Evolutionary conservation across 92 coral and sea anemone species (phyloP).

Genomic region (Palythoa grandiflora): DNA sequence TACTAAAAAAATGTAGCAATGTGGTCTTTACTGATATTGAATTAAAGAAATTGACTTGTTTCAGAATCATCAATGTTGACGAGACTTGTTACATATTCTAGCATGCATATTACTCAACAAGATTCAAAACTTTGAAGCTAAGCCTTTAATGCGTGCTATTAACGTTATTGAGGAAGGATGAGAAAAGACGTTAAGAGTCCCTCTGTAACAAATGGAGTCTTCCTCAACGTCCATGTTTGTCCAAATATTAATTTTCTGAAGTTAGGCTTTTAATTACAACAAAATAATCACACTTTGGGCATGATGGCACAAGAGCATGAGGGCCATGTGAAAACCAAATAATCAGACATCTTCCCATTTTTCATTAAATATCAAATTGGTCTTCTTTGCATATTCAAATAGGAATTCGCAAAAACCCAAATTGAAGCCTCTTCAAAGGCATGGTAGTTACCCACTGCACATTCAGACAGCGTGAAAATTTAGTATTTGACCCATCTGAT

Average conservation of each 20-base stretch:
- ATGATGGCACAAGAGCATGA: constrained; percentile 40
- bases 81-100: constrained; percentile 9
- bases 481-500: constrained; percentile 70
- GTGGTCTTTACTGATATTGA: background rate
- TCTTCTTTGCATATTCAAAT: constrained; percentile 40
- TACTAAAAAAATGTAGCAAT: background rate
- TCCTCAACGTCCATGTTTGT: constrained; percentile 12
- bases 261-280: constrained; percentile 46
- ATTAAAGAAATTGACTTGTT: background rate
- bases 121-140: background rate
- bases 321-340: constrained; percentile 34
- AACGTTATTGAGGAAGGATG: constrained; percentile 2
- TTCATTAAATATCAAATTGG: constrained; percentile 36
- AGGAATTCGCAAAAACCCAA: constrained; percentile 33
- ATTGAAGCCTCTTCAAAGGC: constrained; percentile 31
- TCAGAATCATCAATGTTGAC: background rate
- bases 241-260: constrained; percentile 42
- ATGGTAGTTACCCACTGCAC: constrained; percentile 55
- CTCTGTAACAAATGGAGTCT: constrained; percentile 21
- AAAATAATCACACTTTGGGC: constrained; percentile 47
- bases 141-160: constrained; percentile 13
- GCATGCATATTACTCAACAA: background rate
- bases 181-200: background rate
- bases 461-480: constrained; percentile 72
- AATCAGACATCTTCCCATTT: constrained; percentile 27